A percentile compares a stretch with the other conserved stretches of the same genome.
Conservation (phyloP, 2,888 invertebrate genomes). For the Cerceris rybyensis region DNA sequence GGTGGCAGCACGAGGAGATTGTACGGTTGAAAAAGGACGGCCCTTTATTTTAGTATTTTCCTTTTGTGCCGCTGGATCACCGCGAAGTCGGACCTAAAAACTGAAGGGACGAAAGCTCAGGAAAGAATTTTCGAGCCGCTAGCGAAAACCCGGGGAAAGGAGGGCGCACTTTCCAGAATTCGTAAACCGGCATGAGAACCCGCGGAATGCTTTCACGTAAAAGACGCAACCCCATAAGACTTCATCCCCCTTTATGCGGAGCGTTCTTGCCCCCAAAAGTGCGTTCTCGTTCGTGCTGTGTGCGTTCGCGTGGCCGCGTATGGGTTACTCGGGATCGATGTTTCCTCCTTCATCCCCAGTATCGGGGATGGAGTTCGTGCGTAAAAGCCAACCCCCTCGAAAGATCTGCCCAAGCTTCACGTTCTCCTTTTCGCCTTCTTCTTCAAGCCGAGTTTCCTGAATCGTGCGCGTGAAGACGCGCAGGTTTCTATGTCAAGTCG, state of each 20-base stretch:
- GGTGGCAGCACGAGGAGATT: constrained; percentile 26
- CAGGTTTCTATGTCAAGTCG: background rate
- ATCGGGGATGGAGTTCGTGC: constrained; percentile 78
- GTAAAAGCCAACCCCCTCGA: constrained; percentile 76
- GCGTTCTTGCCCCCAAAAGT: constrained; percentile 72
- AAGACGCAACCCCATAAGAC: constrained; percentile 77
- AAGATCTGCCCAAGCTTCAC: constrained; percentile 64
- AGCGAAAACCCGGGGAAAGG: constrained; percentile 57
- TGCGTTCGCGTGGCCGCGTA: constrained; percentile 25
- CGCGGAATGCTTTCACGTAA: constrained; percentile 80
- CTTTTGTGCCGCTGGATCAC: constrained; percentile 38
- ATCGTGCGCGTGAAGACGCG: constrained; percentile 1
- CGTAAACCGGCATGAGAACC: constrained; percentile 75
- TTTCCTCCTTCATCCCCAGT: constrained; percentile 68
- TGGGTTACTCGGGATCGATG: constrained; percentile 67
- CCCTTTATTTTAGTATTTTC: constrained; percentile 47
- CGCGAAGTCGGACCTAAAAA: constrained; percentile 46
- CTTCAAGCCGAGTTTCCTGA: background rate
- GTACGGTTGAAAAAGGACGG: constrained; percentile 20
- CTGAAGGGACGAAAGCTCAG: constrained; percentile 59
- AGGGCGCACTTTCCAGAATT: constrained; percentile 72
- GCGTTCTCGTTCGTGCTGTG: constrained; percentile 44
- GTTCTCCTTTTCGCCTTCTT: constrained; percentile 40
- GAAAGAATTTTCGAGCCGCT: constrained; percentile 50
- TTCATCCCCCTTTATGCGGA: constrained; percentile 73